Conservation (phyloP, 2,888 invertebrate genomes). For the Dynastes maya region DNA sequence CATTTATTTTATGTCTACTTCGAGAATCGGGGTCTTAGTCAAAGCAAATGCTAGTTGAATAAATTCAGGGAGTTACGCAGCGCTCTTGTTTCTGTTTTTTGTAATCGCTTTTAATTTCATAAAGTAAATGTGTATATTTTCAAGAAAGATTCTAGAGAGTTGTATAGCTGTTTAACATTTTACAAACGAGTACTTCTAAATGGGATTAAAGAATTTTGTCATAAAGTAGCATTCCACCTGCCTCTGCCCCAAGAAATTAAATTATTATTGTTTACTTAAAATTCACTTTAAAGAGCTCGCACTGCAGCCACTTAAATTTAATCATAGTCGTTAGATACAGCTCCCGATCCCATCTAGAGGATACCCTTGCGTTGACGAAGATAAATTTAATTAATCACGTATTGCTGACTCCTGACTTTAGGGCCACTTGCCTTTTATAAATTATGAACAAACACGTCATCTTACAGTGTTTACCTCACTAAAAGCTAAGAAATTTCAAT, state of each 20-base stretch:
- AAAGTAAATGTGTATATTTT: too few species aligned
- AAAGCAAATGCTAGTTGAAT: too few species aligned
- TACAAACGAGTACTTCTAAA: too few species aligned
- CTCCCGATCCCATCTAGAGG: not conserved
- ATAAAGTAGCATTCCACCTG: not conserved
- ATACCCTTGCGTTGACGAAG: not conserved
- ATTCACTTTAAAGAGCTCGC: not conserved
- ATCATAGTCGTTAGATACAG: not conserved
- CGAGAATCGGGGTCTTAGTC: too few species aligned
- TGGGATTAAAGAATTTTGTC: too few species aligned
- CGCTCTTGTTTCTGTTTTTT: too few species aligned
- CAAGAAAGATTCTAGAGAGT: too few species aligned
- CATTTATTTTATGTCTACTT: too few species aligned
- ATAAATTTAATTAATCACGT: not conserved
- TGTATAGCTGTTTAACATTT: too few species aligned
- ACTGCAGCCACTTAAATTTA: slow-evolving; percentile 3
- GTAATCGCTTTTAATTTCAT: too few species aligned
- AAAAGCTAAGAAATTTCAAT: not conserved
- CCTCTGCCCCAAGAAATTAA: not conserved
- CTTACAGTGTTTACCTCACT: not conserved
- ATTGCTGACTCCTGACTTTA: not conserved
- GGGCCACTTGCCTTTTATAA: not conserved
- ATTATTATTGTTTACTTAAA: slow-evolving; percentile 5
- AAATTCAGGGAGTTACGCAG: too few species aligned
- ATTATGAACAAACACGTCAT: slow-evolving; percentile 1